Evolutionary conservation across 2,113 vertebrate species (phyloP).

Genomic region (Callipepla californica): DNA sequence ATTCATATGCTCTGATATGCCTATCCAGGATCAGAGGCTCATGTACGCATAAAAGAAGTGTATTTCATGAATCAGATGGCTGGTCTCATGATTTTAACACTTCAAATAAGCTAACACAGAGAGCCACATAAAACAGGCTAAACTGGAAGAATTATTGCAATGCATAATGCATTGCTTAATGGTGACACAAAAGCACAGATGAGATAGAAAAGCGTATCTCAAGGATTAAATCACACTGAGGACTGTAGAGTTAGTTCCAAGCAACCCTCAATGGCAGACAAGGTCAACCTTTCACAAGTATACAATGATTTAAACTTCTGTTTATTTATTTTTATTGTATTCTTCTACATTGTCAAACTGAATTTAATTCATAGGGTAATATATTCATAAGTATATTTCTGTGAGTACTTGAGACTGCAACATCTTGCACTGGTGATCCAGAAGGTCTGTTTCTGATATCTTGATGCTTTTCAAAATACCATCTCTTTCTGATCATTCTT

Average conservation of each 20-base stretch:
- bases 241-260: background rate
- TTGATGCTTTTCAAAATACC: background rate
- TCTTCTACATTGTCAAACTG: background rate
- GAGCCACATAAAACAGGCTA: background rate
- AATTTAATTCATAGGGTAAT: background rate
- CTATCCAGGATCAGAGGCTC: background rate
- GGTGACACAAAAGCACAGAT: background rate
- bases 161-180: background rate
- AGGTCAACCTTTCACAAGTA: background rate
- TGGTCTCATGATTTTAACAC: background rate
- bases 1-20: rapidly evolving
- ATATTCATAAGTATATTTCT: background rate
- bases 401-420: background rate
- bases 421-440: background rate
- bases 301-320: background rate
- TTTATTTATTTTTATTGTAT: background rate
- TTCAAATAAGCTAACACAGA: background rate
- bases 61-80: background rate
- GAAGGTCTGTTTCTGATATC: background rate
- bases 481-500: background rate
- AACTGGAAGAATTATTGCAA: background rate
- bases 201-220: background rate
- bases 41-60: rapidly evolving
- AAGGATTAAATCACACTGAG: background rate
- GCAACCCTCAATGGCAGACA: background rate